phyloP scores from a whole-genome alignment of 2,888 invertebrate species.

The Amphimallon solstitiale region DNA sequence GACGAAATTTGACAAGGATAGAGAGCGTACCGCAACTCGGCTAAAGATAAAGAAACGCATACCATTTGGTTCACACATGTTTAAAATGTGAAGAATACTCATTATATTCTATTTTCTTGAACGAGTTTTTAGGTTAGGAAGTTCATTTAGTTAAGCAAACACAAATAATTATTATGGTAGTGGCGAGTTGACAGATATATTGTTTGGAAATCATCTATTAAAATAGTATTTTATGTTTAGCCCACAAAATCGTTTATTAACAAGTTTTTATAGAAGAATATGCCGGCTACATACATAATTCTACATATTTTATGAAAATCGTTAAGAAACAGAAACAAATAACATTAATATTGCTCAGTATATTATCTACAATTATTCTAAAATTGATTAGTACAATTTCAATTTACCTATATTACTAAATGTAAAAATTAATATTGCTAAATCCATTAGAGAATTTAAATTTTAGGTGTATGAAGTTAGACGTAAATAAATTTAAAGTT shows the following conservation, averaged over 20 bases:
- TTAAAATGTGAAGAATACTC: slow-evolving; percentile 51
- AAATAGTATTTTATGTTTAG: slow-evolving; percentile 14
- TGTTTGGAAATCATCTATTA: slow-evolving; percentile 33
- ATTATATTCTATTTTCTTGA: slow-evolving; percentile 52
- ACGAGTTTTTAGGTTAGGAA: slow-evolving; percentile 51
- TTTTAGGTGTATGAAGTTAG: too few species aligned
- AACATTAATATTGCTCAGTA: too few species aligned
- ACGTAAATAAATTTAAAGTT: too few species aligned
- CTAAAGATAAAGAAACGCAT: slow-evolving; percentile 42
- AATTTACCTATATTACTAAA: too few species aligned
- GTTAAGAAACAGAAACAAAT: too few species aligned
- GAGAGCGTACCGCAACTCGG: slow-evolving; percentile 37
- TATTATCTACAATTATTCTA: too few species aligned
- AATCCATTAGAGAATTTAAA: too few species aligned
- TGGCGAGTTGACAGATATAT: slow-evolving; percentile 47
- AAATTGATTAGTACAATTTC: too few species aligned
- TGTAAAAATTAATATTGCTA: too few species aligned
- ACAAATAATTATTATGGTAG: slow-evolving; percentile 51
- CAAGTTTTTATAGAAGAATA: background rate
- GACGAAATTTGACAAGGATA: slow-evolving; percentile 50
- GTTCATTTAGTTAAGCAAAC: slow-evolving; percentile 55
- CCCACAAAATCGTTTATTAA: slow-evolving; percentile 14
- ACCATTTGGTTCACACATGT: slow-evolving; percentile 56
- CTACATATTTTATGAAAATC: too few species aligned
- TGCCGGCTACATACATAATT: background rate